Conservation (phyloP, 1,140 invertebrate species). For the Dendroctonus valens region DNA sequence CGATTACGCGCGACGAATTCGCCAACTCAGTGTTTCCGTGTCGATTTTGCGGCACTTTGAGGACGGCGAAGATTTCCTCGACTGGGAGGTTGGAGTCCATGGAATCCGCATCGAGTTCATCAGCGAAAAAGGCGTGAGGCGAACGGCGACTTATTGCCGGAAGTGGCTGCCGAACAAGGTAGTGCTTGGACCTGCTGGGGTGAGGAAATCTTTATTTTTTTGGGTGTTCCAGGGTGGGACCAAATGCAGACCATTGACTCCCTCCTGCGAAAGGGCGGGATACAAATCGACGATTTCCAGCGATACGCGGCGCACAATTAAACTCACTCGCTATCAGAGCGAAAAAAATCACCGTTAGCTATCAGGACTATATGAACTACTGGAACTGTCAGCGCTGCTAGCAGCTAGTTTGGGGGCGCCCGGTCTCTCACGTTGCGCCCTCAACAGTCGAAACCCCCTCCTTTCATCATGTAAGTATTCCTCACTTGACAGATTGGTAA, state of each 20-base stretch:
- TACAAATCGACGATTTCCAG: conserved; percentile 89
- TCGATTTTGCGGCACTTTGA: conserved; percentile 95
- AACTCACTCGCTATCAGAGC: conserved; percentile 92
- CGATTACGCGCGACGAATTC: conserved; percentile 92
- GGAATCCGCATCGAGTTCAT: conserved; percentile 98
- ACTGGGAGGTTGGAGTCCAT: conserved; percentile 97
- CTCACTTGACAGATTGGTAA: background rate
- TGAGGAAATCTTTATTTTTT: background rate
- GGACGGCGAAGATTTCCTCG: conserved; percentile 89
- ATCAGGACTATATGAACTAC: conserved; percentile 75
- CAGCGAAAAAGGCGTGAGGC: conserved; percentile 91
- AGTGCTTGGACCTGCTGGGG: background rate
- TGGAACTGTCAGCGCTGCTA: conserved; percentile 62
- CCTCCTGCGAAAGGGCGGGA: conserved; percentile 92
- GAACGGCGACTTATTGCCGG: conserved; percentile 97
- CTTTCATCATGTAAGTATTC: conserved; percentile 28
- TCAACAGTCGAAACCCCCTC: conserved; percentile 34
- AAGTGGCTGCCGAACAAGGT: conserved; percentile 96
- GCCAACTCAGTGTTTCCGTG: conserved; percentile 89
- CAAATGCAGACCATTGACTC: conserved; percentile 98
- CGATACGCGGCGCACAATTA: conserved; percentile 82
- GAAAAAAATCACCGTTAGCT: conserved; percentile 81
- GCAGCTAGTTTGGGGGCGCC: conserved; percentile 54
- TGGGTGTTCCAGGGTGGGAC: conserved; percentile 78
- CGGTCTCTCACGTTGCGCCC: conserved; percentile 31